Conservation (phyloP, 2,888 invertebrate genomes). For the Lithodes maja region DNA sequence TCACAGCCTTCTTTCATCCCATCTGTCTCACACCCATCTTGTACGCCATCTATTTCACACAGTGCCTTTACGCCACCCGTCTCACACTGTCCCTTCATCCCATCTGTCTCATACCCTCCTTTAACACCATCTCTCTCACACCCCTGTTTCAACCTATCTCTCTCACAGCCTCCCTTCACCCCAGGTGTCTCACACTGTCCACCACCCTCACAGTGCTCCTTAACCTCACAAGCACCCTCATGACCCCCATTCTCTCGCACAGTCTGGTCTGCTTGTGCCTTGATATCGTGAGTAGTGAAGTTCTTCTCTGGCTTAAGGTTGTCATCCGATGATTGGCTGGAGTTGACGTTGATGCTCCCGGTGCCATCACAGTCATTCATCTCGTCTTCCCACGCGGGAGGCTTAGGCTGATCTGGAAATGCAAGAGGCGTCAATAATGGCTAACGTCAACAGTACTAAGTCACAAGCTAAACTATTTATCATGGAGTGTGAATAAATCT, state of each 20-base stretch:
- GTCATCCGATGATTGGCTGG: conserved; percentile 5
- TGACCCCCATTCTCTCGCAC: not conserved
- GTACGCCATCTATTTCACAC: not conserved
- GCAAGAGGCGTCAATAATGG: no score
- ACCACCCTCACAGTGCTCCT: not conserved
- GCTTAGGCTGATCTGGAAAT: no score
- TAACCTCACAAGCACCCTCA: not conserved
- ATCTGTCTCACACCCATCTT: not conserved
- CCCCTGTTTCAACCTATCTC: not conserved
- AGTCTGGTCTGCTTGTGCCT: not conserved
- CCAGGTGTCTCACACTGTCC: not conserved
- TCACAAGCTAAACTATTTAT: no score
- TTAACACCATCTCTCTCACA: not conserved
- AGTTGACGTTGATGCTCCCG: conserved; percentile 4
- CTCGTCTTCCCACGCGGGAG: not conserved
- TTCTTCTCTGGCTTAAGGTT: not conserved
- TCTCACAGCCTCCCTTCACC: no score
- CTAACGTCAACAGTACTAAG: no score
- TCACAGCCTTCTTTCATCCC: not conserved
- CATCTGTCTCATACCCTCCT: not conserved
- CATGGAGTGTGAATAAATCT: no score
- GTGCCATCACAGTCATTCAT: conserved; percentile 35
- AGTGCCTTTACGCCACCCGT: not conserved
- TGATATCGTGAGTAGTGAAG: not conserved
- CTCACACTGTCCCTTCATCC: not conserved